phyloP scores from a whole-genome alignment of 2,113 vertebrate species.

The Eubucco bourcierii region DNA sequence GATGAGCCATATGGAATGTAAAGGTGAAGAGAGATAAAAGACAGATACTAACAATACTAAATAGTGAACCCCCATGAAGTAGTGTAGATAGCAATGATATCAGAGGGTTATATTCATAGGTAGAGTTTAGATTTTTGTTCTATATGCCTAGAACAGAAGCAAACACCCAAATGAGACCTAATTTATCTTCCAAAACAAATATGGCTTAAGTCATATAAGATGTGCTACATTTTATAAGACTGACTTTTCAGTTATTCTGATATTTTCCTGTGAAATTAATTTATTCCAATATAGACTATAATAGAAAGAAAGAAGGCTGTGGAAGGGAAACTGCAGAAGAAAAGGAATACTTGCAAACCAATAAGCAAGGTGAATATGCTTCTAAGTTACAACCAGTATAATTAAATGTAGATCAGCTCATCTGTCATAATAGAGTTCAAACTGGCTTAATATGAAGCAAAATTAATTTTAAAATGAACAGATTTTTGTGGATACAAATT shows the following conservation, averaged over 20 bases:
- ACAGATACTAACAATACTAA: background rate
- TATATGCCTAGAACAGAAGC: background rate
- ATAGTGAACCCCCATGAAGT: background rate
- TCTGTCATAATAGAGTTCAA: background rate
- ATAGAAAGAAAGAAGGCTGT: rapidly evolving
- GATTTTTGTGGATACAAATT: background rate
- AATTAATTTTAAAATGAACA: background rate
- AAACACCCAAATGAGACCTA: background rate
- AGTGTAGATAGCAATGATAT: background rate
- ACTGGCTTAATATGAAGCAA: background rate
- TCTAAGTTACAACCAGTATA: background rate
- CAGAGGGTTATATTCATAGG: background rate
- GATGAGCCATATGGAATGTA: background rate
- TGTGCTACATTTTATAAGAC: background rate
- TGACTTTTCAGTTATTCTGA: background rate
- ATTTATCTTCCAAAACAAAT: slow-evolving; percentile 9
- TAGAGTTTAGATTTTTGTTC: background rate
- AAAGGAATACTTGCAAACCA: background rate
- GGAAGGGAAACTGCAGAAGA: background rate
- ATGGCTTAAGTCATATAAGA: background rate
- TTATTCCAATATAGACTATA: background rate
- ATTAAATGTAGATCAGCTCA: background rate
- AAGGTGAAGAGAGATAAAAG: background rate
- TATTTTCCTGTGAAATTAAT: background rate
- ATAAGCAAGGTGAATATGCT: background rate